These are phyloP conservation scores for Cheilosia vernalis DNA, from an alignment of 2,888 invertebrate species.

Conservation along the genomic window DNA sequence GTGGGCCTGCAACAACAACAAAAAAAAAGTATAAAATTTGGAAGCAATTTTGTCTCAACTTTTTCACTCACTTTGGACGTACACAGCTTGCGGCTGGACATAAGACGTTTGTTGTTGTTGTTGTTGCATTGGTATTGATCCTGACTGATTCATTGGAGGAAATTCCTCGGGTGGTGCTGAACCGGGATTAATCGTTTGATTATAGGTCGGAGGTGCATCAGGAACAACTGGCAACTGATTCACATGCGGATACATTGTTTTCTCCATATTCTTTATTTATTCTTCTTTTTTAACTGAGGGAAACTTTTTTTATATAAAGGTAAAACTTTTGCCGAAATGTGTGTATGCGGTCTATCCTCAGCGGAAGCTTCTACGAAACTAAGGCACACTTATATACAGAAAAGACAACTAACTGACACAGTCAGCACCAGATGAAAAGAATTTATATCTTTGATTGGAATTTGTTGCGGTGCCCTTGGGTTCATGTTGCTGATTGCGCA, in stretches of 20 bases:
- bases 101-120: constrained; percentile 16
- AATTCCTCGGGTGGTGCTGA: constrained; percentile 17
- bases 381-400: not conserved
- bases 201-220: constrained; percentile 44
- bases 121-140: not conserved
- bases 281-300: not conserved
- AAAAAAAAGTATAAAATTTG: not conserved
- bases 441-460: not conserved
- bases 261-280: constrained; percentile 38
- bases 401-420: not conserved
- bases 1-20: not conserved
- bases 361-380: constrained; percentile 16
- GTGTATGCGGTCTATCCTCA: not conserved
- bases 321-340: too few relatives aligned
- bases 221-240: constrained; percentile 18
- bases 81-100: constrained; percentile 8
- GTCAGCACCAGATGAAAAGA: constrained; percentile 20
- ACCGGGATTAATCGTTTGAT: constrained; percentile 5
- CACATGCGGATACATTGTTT: constrained; percentile 39
- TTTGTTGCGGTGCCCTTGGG: not conserved
- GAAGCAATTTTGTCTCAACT: not conserved
- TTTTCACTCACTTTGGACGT: constrained; percentile 49
- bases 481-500: constrained; percentile 20
- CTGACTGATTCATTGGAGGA: not conserved
- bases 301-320: not conserved